phyloP scores from a whole-genome alignment of 2,797 vertebrate species.

The Ceyx erithaca region DNA sequence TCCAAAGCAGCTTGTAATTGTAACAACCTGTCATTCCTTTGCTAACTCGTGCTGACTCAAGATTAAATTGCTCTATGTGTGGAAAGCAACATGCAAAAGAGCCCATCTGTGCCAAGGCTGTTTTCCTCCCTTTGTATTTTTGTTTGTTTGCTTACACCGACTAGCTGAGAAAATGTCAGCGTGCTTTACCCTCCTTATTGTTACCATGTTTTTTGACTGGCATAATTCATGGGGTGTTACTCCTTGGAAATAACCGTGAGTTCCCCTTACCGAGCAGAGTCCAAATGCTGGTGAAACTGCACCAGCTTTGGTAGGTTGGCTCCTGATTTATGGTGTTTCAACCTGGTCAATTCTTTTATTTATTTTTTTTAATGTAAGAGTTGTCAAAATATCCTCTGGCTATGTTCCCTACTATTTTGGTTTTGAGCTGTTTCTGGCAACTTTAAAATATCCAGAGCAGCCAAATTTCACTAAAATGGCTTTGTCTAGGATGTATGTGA shows the following conservation, averaged over 20 bases:
- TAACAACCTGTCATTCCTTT: slow-evolving; percentile 69
- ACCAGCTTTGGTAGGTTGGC: not conserved
- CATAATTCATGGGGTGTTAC: not conserved
- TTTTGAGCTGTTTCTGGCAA: not conserved
- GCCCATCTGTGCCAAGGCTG: slow-evolving; percentile 66
- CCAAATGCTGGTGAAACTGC: not conserved
- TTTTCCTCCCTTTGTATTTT: slow-evolving; percentile 63
- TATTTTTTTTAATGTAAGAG: not conserved
- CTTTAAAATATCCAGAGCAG: not conserved
- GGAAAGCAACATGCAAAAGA: slow-evolving; percentile 59
- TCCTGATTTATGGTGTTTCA: not conserved
- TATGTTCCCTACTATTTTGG: not conserved
- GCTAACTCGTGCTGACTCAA: slow-evolving; percentile 72
- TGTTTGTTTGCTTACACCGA: slow-evolving; percentile 64
- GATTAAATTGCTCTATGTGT: slow-evolving; percentile 68
- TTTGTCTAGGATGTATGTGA: not conserved
- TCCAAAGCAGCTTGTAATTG: slow-evolving; percentile 71
- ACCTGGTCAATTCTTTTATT: not conserved
- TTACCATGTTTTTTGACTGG: slow-evolving; percentile 5
- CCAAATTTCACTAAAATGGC: not conserved
- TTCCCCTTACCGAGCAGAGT: not conserved
- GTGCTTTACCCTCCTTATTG: not conserved
- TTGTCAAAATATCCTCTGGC: not conserved
- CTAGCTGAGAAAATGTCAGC: slow-evolving; percentile 58
- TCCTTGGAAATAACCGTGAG: not conserved